phyloP scores from a whole-genome alignment of 2,797 vertebrate genomes.

The Carcharodon carcharias region DNA sequence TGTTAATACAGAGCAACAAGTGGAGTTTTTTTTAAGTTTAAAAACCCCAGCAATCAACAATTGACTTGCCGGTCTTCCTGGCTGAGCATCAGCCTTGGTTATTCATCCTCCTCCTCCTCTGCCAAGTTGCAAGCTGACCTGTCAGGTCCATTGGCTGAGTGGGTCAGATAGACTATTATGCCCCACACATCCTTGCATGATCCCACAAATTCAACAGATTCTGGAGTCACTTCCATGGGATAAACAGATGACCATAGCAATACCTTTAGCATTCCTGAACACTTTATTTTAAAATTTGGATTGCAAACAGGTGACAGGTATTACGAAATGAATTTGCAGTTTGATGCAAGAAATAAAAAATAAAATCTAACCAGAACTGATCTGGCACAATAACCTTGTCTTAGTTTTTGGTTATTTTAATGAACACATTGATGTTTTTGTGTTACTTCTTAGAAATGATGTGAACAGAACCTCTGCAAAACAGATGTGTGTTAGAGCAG shows the following conservation, averaged over 20 bases:
- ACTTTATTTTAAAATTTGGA: neutral
- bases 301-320: neutral
- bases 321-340: neutral
- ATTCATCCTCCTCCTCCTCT: neutral
- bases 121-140: neutral
- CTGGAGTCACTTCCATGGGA: neutral
- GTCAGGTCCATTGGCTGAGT: neutral
- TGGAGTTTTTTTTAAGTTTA: neutral
- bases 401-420: neutral
- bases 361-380: neutral
- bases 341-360: neutral
- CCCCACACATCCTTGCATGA: neutral
- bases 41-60: neutral
- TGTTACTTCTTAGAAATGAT: neutral
- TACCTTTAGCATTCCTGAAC: neutral
- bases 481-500: neutral
- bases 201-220: neutral
- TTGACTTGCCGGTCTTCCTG: neutral
- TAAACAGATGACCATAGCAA: neutral
- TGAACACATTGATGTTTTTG: neutral
- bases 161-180: neutral
- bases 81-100: neutral
- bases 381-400: neutral
- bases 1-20: neutral
- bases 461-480: neutral